Evolutionary conservation across 2,888 invertebrate species (phyloP), one percentile per base, ranked within the genome.

Genomic region (Acleris sparsana): DNA sequence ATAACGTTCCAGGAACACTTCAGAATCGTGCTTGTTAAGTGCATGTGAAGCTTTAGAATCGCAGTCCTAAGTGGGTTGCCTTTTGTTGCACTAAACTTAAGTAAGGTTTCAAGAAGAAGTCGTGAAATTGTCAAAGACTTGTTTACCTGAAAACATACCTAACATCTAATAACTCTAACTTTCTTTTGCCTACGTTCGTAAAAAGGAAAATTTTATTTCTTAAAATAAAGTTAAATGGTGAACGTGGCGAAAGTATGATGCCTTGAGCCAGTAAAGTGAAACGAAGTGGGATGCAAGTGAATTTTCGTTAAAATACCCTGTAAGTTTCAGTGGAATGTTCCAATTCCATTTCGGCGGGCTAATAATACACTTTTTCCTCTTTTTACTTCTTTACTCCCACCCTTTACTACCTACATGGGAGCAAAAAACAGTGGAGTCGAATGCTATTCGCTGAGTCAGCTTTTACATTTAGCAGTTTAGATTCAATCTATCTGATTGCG

Each of bases 301-400:
- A 89, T 89, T 87, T 90, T 85, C 89, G 85, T 88, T 88, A 84
- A 86, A 91, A 92, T 66, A 57, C 61, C 52, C 61, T 52, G 62
- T 62, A 66, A 66, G 52, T 66, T 62, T 90, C 87, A 83, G 84
- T 82, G 86, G 84, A 92, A 92, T 90, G 92, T 89, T 91, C 90
- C 91, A 91, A 91, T 92, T 92, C 92, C 92, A 92, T 92, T 92
- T 92, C 90, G 89, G 89, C 91, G 86, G 91, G 91, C 92, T 92
- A 92, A 92, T 92, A 92, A 92, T 89, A 92, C 82, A 88, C 89
- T 91, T 88, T 88, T 91, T 89, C 88, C 88, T 88, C 88, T 88
- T 92, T 91, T 92, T 92, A 89, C 92, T 90, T 89, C 89, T 92
- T 66, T 89, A 86, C 88, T 90, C 89, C 87, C 87, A 92, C 91